Evolutionary conservation across 2,113 vertebrate species (phyloP), one percentile per base, ranked within the genome.

Genomic region (Engystomops pustulosus): DNA sequence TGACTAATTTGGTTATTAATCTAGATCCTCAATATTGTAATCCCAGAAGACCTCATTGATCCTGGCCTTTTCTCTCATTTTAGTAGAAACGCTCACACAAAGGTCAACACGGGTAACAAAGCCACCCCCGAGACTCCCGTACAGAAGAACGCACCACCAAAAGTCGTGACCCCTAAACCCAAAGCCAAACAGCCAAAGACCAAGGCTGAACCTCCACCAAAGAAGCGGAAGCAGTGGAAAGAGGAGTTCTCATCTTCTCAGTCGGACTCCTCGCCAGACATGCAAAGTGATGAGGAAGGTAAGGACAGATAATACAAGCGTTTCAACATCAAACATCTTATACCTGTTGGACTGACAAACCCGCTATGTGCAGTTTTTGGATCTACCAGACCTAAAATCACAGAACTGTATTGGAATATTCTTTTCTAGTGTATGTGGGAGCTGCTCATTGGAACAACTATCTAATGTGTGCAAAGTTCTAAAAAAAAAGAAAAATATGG

Each of bases 191-290:
- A 95, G 91, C 86, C 91, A 30, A 98, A 97, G 89, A 83, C 94
- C 70, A 95, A 95, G 89, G 97, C 96, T 85, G 97, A 99, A 90
- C 96, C 98, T 25, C 98, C 98, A 67, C 98, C 98, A 85, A 99
- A 99, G 91, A 99, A 99, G 90, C 95, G 97, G 89, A 97, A 94
- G 91, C 98, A 97, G 85, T 99, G 98, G 97, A 98, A 98, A 89
- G 97, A 98, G 88, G 96, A 95, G 83, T 96, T 96, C 86, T 95
- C 95, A 1, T 91, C 95, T 18, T 92, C 96, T 15, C 94, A 94
- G 1, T 96, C 96, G 0, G 95, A 94, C 79, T 97, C 96, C 81
- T 96, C 96, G 83, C 94, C 94, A 67, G 97, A 97, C 85, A 93
- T 94, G 65, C 94, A 91, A 53, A 96, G 91, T 83, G 95, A 96